phyloP scores from a whole-genome alignment of 1,140 invertebrate species.

The Triops cancriformis region DNA sequence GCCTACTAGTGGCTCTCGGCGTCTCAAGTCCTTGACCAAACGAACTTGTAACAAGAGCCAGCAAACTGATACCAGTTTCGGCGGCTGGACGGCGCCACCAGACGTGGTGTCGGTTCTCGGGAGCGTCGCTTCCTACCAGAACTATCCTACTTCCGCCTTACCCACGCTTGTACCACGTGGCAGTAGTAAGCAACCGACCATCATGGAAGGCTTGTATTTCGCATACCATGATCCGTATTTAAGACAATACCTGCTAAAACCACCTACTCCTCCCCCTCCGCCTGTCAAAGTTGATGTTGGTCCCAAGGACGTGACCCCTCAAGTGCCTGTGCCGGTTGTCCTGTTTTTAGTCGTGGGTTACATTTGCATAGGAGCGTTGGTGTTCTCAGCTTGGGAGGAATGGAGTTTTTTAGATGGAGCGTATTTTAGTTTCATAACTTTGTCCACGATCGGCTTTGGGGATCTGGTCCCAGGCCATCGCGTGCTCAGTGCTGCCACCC shows the following conservation, averaged over 20 bases:
- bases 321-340: slow-evolving; percentile 61
- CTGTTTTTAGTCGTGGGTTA: slow-evolving; percentile 58
- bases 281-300: neutral
- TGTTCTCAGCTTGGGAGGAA: slow-evolving; percentile 71
- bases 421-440: slow-evolving; percentile 91
- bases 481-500: slow-evolving; percentile 37
- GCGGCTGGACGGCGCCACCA: neutral
- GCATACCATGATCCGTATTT: neutral
- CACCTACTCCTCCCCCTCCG: neutral
- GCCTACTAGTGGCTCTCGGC: neutral
- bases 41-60: neutral
- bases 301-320: slow-evolving; percentile 8
- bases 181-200: neutral
- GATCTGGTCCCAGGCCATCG: slow-evolving; percentile 70
- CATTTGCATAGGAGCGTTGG: slow-evolving; percentile 68
- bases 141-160: neutral
- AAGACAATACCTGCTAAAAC: neutral
- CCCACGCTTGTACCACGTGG: neutral
- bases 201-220: neutral
- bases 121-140: neutral
- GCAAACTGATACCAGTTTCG: neutral
- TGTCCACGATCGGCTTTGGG: slow-evolving; percentile 62
- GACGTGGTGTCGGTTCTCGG: neutral
- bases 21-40: neutral
- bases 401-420: slow-evolving; percentile 88